phyloP scores from a whole-genome alignment of 2,797 vertebrate genomes.

The Choloepus didactylus region DNA sequence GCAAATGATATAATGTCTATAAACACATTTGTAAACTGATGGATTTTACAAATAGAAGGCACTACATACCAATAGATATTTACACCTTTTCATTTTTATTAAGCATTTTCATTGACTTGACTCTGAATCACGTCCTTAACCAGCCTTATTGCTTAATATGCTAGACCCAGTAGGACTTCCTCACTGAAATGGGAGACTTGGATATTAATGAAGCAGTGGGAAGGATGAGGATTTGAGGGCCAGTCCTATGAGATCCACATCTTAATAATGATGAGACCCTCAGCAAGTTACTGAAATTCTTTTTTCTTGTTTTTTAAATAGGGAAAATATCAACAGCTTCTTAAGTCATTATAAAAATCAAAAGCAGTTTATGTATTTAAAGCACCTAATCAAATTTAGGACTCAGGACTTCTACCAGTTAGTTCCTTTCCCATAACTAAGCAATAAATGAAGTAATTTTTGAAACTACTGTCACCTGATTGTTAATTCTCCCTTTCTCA shows the following conservation, averaged over 20 bases:
- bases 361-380: background rate
- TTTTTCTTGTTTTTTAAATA: background rate
- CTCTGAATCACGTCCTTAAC: background rate
- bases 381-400: background rate
- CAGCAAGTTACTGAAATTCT: background rate
- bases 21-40: background rate
- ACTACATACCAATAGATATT: background rate
- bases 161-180: background rate
- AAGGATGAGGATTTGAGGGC: background rate
- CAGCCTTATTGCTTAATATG: background rate
- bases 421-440: background rate
- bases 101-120: constrained; percentile 37
- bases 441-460: constrained; percentile 5
- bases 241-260: background rate
- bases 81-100: background rate
- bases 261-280: background rate
- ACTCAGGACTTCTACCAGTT: background rate
- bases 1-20: background rate
- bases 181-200: background rate
- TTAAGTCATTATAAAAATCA: background rate
- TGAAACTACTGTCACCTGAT: constrained; percentile 16
- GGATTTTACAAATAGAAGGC: background rate
- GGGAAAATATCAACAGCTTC: background rate
- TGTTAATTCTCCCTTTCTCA: background rate
- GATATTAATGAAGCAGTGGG: background rate